Evolutionary conservation across 2,113 vertebrate genomes (phyloP), one percentile per base, ranked within the genome.

Genomic region (Rhadina sibilatrix): DNA sequence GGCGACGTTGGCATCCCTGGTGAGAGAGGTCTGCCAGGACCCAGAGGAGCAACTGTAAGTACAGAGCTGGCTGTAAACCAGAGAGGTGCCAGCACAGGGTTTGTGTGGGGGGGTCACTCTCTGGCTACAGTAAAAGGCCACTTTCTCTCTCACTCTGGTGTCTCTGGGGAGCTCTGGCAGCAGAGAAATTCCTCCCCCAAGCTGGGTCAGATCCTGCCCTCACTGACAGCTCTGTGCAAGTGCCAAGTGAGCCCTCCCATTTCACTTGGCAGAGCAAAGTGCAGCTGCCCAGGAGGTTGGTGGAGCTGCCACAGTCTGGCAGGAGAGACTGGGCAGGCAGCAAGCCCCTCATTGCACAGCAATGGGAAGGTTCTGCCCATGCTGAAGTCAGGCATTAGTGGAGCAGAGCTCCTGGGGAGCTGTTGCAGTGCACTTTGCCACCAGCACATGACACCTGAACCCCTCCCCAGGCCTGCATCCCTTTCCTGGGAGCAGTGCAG

Each of bases 11-110:
- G 99, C 10, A 20, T 98, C 87, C 98, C 99, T 7, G 99, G 99
- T 31, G 99, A 99, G 93, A 98, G 99, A 78, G 99, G 99, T 0
- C 97, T 98, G 38, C 96, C 98, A 5, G 99, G 99, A 89, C 98
- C 99, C 87, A 97, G 99, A 98, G 99, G 99, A 97, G 97, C 98
- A 15, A 97, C 96, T 61, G 99, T 99, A 84, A 99, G 99, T 99
- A 95, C 59, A 8, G 23, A 4, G 3, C 76, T 50, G 44, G 11
- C 70, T 46, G 69, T 7, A 5, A 19, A 40, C 30, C 72, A 42
- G 19, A 37, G 7, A 33, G 88, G 4, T 5, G 19, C 42, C 77
- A 35, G 22, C 37, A 3, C 0, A 1, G 44, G 46, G 31, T 5
- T 53, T 42, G 46, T 3, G 33, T 0, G 5, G 2, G 30, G 30